Conservation (phyloP, 2,888 invertebrate species). For the Cephus pulcher region DNA sequence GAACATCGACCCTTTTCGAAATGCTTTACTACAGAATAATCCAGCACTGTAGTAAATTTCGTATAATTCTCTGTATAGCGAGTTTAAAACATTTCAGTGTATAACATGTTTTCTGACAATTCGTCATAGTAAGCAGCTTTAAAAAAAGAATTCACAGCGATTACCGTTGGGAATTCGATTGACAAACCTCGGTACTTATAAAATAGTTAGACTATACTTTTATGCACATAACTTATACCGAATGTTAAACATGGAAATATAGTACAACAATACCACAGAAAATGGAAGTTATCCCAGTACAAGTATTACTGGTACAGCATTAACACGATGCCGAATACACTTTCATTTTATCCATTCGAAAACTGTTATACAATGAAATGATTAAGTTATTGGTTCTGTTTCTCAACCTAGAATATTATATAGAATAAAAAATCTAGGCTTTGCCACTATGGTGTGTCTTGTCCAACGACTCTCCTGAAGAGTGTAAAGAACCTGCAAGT, state of each 20-base stretch:
- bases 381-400: conserved; percentile 8
- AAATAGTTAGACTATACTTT: neutral
- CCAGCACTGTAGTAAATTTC: conserved; percentile 10
- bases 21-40: conserved; percentile 13
- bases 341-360: neutral
- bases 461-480: conserved; percentile 63
- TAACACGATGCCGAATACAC: neutral
- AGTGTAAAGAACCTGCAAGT: conserved; percentile 62
- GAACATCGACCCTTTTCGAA: neutral
- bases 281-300: neutral
- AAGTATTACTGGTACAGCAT: neutral
- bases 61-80: neutral
- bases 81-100: neutral
- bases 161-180: neutral
- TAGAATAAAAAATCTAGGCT: conserved; percentile 46
- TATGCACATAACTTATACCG: neutral
- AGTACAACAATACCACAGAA: neutral
- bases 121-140: neutral
- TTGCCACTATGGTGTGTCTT: conserved; percentile 60
- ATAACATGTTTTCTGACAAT: neutral
- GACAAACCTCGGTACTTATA: neutral
- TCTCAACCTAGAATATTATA: conserved; percentile 12
- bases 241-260: neutral
- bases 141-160: neutral
- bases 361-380: conserved; percentile 10